Evolutionary conservation across 2,888 invertebrate genomes (phyloP).

Genomic region (Odiellus spinosus): DNA sequence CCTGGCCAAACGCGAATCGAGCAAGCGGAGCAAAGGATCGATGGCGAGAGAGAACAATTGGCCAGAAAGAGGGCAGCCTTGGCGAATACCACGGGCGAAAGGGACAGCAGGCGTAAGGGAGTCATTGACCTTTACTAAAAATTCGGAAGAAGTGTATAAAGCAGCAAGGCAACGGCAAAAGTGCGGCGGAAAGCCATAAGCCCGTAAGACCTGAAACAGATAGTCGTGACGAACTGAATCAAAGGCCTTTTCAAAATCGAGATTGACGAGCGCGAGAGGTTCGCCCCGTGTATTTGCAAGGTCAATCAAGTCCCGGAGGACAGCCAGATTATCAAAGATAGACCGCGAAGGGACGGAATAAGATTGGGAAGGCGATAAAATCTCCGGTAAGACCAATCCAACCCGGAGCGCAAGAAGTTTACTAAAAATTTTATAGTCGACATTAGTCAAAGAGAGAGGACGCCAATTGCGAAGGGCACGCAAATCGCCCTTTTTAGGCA

Average conservation of each 20-base stretch:
- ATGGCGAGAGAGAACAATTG: conserved; percentile 26
- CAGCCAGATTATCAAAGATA: conserved; percentile 13
- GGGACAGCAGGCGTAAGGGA: conserved; percentile 17
- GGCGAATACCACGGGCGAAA: conserved; percentile 23
- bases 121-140: conserved; percentile 15
- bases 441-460: conserved; percentile 18
- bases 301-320: conserved; percentile 9
- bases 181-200: not conserved
- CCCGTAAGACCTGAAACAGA: conserved; percentile 1
- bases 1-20: not conserved
- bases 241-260: conserved; percentile 30
- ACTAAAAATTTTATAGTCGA: conserved; percentile 18
- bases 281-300: conserved; percentile 4
- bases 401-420: conserved; percentile 20
- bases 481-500: too few species aligned
- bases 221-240: conserved; percentile 25
- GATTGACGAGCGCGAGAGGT: conserved; percentile 24
- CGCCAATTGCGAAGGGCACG: conserved; percentile 18
- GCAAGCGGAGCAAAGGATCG: conserved; percentile 20
- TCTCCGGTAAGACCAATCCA: not conserved
- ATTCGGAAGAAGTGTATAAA: conserved; percentile 13
- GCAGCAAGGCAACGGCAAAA: conserved; percentile 11
- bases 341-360: conserved; percentile 26
- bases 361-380: conserved; percentile 24
- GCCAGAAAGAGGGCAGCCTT: conserved; percentile 27